A percentile compares a stretch with the other conserved stretches of the same genome.
Evolutionary conservation across 1,140 invertebrate genomes (phyloP).

Genomic region (Drosophila albomicans): DNA sequence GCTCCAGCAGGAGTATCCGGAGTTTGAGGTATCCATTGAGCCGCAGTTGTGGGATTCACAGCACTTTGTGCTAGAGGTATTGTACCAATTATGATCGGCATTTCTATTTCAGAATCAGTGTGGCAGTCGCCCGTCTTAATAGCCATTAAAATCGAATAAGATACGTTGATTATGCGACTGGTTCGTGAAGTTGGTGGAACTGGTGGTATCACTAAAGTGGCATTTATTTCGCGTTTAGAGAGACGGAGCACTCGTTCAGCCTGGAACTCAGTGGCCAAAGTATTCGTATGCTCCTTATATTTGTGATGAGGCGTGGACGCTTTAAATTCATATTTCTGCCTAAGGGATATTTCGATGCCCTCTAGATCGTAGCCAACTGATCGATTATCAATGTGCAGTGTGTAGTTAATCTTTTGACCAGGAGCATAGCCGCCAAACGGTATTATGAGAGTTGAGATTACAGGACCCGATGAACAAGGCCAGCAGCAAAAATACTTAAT

Average conservation of each 20-base stretch:
- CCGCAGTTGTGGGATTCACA: conserved; percentile 46
- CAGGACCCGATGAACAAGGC: conserved; percentile 74
- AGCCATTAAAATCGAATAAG: conserved; percentile 57
- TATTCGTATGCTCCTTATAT: conserved; percentile 40
- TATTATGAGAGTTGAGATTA: conserved; percentile 68
- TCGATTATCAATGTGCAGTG: conserved; percentile 68
- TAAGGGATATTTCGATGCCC: conserved; percentile 46
- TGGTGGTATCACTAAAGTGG: conserved; percentile 64
- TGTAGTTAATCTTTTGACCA: conserved; percentile 70
- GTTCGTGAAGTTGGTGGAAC: conserved; percentile 84
- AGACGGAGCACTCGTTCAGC: conserved; percentile 62
- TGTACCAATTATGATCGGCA: conserved; percentile 75
- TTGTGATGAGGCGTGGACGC: conserved; percentile 55
- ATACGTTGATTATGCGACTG: conserved; percentile 57
- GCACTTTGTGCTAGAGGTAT: conserved; percentile 75
- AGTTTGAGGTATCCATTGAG: conserved; percentile 66
- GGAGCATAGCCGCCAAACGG: conserved; percentile 79
- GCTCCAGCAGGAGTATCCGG: conserved; percentile 70
- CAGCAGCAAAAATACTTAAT: conserved; percentile 78
- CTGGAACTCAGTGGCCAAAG: conserved; percentile 34
- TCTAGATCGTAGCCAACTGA: conserved; percentile 63
- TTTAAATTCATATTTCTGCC: conserved; percentile 55
- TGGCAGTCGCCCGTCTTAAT: conserved; percentile 66
- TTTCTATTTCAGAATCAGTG: conserved; percentile 57
- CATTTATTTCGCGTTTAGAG: conserved; percentile 68